Percentiles rank a stretch among this genome's conserved stretches.
Evolutionary conservation across 2,797 vertebrate genomes (phyloP).

Genomic region (Mus caroli): DNA sequence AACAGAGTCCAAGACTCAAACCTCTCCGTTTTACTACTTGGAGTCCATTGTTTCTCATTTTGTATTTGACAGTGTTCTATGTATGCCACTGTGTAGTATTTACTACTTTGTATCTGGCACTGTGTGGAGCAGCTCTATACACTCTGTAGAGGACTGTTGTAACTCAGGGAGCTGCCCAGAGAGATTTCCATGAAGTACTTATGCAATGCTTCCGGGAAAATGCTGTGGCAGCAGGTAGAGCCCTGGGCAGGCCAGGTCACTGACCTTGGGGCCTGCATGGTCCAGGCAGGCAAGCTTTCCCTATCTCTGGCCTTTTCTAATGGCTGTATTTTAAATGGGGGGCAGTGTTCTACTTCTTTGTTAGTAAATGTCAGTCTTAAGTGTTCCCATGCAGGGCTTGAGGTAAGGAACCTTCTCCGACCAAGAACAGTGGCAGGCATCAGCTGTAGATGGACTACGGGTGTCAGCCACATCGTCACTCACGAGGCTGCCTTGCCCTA

Average conservation of each 20-base stretch:
- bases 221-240: too few relatives aligned
- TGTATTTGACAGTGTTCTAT: neutral
- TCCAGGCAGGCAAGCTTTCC: neutral
- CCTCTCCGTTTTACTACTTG: conserved; percentile 3
- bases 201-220: neutral
- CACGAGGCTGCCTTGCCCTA: neutral
- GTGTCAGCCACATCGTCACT: neutral
- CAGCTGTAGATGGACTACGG: neutral
- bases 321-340: neutral
- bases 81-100: neutral
- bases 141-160: neutral
- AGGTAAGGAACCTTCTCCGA: neutral
- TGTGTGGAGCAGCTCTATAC: neutral
- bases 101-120: neutral
- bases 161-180: neutral
- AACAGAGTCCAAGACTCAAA: neutral
- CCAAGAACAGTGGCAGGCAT: neutral
- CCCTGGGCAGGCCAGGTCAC: neutral
- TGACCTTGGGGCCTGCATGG: neutral
- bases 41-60: conserved; percentile 2
- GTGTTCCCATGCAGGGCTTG: neutral
- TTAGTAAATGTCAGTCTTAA: neutral
- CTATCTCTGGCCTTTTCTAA: neutral
- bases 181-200: neutral
- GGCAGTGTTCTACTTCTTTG: conserved; percentile 3